A percentile compares a stretch with the other conserved stretches of the same genome.
These are phyloP conservation scores for Hippopotamyrus pictus DNA, from an alignment of 2,797 vertebrate species.

Conservation along the genomic window DNA sequence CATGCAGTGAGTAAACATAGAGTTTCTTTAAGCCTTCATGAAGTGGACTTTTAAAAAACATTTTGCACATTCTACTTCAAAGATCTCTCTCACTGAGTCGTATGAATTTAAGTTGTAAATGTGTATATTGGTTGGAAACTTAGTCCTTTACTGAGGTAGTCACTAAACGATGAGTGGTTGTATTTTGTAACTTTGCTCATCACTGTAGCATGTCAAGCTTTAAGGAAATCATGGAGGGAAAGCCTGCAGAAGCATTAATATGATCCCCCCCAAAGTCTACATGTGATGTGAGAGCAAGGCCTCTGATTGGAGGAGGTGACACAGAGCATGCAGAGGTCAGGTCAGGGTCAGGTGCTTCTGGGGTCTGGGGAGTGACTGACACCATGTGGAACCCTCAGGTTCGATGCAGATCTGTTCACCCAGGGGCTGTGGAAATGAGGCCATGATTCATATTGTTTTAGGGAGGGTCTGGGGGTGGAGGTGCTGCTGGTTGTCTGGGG, in stretches of 20 bases:
- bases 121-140: neutral
- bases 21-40: neutral
- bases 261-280: neutral
- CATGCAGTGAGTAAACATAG: neutral
- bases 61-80: neutral
- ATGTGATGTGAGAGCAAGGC: neutral
- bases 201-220: neutral
- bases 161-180: neutral
- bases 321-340: neutral
- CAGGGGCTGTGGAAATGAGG: neutral
- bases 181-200: neutral
- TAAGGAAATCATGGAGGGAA: neutral
- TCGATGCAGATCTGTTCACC: neutral
- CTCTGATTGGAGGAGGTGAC: neutral
- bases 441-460: neutral
- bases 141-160: neutral
- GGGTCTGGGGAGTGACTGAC: neutral
- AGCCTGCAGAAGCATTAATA: neutral
- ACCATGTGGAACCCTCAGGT: neutral
- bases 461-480: neutral
- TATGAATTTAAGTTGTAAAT: neutral
- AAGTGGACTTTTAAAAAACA: neutral
- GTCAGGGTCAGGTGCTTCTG: neutral
- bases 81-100: neutral
- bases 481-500: neutral